phyloP scores from a whole-genome alignment of 2,113 vertebrate species.

The Zosterops pallidus region DNA sequence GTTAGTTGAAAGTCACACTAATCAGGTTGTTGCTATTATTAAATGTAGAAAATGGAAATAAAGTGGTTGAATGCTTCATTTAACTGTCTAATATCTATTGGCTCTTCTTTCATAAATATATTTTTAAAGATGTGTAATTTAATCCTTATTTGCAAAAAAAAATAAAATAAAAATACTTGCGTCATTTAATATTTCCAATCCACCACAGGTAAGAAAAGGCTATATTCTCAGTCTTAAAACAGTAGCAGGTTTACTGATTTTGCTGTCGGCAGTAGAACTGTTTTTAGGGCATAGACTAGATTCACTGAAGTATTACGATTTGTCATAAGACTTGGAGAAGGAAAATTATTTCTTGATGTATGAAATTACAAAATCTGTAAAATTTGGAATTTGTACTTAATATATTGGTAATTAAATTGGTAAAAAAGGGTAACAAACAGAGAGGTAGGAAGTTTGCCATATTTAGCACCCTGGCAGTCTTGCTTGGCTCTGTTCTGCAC shows the following conservation, averaged over 20 bases:
- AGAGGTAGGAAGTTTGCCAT: not conserved
- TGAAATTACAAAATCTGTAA: not conserved
- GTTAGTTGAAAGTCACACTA: not conserved
- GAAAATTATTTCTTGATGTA: not conserved
- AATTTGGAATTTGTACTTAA: not conserved
- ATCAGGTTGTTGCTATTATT: not conserved
- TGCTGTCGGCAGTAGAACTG: not conserved
- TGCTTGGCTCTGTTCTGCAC: not conserved
- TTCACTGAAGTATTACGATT: not conserved
- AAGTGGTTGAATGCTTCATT: not conserved
- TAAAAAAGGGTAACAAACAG: not conserved
- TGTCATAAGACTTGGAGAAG: not conserved
- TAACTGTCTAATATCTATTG: not conserved
- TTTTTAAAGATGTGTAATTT: not conserved
- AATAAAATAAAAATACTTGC: fast-evolving
- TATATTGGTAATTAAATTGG: not conserved
- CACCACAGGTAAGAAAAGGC: not conserved
- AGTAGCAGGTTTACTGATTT: not conserved
- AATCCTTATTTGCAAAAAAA: not conserved
- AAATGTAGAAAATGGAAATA: not conserved
- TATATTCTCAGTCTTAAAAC: not conserved
- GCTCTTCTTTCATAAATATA: not conserved
- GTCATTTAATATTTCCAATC: not conserved
- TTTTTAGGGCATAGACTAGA: not conserved
- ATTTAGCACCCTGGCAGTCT: not conserved